Base-by-base conservation (phyloP, 1,140 invertebrate genomes). In the Orchestia grillus region DNA sequence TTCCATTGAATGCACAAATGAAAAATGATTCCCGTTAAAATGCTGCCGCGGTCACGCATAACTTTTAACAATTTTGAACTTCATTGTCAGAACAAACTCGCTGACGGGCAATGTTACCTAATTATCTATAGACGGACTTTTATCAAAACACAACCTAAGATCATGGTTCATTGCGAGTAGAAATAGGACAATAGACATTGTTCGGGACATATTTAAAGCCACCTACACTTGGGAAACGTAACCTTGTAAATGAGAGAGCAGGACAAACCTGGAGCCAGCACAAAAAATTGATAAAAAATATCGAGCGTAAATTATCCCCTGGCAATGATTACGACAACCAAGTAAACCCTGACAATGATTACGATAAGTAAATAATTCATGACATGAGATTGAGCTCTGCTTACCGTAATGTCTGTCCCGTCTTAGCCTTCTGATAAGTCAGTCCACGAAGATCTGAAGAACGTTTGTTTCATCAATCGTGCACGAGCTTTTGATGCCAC, bases 351-450 rank as follows among this genome's bases (percentile, higher is more conserved):
- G n/a, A 53, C 47, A 53, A n/a, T n/a, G 47, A 6, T 53, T 19
- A 53, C 47, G 6, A 53, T 53, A 19, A 53, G 6, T 8, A 19
- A 53, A 53, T 6, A 53, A 53, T 53, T 53, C 6, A 53, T n/a
- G n/a, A 53, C 47, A 53, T 77, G 15, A 77, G 62, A 77, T 23
- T 15, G 11, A 94, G 40, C 43, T 1, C 44, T 15, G 36, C 92
- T 94, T 44, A 94, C 92, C 92, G 92, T 94, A 47, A 94, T 40
- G 43, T 44, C 44, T 94, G 92, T 94, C 92, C 92, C 44, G 92
- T 94, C 92, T 94, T 94, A 45, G 92, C 92, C 41, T 94, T 45
- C 3, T 15, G 92, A 94, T 94, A 45, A 8, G 0, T 19, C 88
- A 90, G 43, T 43, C 88, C 88, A 90, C 88, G 41, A 4, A 4